Percentiles rank a stretch among this genome's conserved stretches.
Conservation (phyloP, 92 coral and sea anemone genomes). For the Zoanthus sansibaricus region DNA sequence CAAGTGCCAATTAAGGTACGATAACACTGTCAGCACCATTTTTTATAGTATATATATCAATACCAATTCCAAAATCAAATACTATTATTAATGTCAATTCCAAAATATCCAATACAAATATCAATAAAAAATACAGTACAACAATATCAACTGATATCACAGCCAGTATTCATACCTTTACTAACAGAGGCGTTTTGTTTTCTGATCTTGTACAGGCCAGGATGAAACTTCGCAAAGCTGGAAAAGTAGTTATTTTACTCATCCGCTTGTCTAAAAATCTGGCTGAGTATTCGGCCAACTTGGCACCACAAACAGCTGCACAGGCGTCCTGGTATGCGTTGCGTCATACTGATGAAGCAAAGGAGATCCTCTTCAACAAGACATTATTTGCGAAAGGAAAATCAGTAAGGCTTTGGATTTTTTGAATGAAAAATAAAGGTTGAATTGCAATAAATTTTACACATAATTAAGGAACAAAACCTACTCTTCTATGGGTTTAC, state of each 20-base stretch:
- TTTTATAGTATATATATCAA: too few relatives aligned
- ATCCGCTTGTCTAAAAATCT: slow-evolving; percentile 65
- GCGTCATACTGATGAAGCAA: slow-evolving; percentile 80
- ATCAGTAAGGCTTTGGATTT: slow-evolving; percentile 66
- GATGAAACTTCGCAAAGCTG: slow-evolving; percentile 71
- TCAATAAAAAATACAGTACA: too few relatives aligned
- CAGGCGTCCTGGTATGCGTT: slow-evolving; percentile 85
- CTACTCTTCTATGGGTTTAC: too few relatives aligned
- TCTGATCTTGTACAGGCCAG: slow-evolving; percentile 63
- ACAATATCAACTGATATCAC: too few relatives aligned
- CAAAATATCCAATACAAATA: too few relatives aligned
- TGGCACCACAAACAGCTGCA: slow-evolving; percentile 83
- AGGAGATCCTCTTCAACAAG: slow-evolving; percentile 91
- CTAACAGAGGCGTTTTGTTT: neutral
- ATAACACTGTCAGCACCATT: too few relatives aligned
- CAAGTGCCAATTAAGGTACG: too few relatives aligned
- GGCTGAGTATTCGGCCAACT: slow-evolving; percentile 61
- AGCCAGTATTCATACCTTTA: neutral
- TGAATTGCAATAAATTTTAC: too few relatives aligned
- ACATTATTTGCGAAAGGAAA: slow-evolving; percentile 82
- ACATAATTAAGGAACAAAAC: too few relatives aligned
- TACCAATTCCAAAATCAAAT: too few relatives aligned
- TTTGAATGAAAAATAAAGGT: too few relatives aligned
- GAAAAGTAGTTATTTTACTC: slow-evolving; percentile 64
- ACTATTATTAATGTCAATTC: too few relatives aligned